Evolutionary conservation across 1,140 invertebrate genomes (phyloP), one percentile per base, ranked within the genome.

Genomic region (Phocides pigmalion): DNA sequence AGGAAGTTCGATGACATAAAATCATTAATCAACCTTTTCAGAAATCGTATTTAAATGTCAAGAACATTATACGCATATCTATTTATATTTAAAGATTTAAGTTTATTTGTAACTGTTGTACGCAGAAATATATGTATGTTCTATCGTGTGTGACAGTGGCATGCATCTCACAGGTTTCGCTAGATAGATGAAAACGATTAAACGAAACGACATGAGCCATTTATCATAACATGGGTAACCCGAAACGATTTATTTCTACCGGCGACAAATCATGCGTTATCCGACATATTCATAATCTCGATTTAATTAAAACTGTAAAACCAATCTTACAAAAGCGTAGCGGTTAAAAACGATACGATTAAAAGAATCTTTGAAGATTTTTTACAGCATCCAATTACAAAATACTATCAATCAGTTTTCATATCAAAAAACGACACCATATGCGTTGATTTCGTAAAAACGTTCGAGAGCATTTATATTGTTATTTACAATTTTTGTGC

Each of bases 261-360:
- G 41, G 22, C 54, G 25, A 46, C 54, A 35, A 59, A 59, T 59
- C 54, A 59, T 59, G 25, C 25, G 11, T 28, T 39, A 35, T 46
- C 16, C 41, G 42, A 59, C n/a, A 47, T 16, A 35, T 51, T 51
- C 49, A 32, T 51, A 35, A 51, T 28, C 22, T n/a, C n/a, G 46
- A 44, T 46, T 59, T 32, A 59, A 46, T 20, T 59, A 17, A 17
- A 59, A 46, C 54, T 46, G 22, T 12, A 11, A 56, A 46, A 59
- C 17, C 32, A 59, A 35, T 46, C 54, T 47, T 14, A 46, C 15
- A 14, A 42, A 4, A 46, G 22, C 41, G 32, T 35, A 16, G 32
- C 11, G 15, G 41, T 59, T 46, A 25, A 59, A 44, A 59, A 42
- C 20, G n/a, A 17, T 15, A 16, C 42, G 16, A 35, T 47, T 32